Conservation (phyloP, 2,797 vertebrate species). For the Ptychobarbus kaznakovi region DNA sequence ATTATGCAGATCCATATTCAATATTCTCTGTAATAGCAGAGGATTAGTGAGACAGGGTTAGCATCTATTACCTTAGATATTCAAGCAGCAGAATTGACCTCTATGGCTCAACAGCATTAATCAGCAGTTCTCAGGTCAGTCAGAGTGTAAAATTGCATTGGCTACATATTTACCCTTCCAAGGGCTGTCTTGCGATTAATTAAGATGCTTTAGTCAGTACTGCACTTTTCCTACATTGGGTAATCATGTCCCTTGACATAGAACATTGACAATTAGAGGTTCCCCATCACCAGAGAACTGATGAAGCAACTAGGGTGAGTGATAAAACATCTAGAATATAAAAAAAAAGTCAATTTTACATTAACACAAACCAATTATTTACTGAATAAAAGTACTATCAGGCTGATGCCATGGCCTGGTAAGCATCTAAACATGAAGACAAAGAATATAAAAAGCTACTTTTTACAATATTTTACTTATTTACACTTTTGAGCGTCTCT, state of each 20-base stretch:
- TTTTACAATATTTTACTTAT: neutral
- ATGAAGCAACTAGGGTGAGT: neutral
- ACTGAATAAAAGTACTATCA: neutral
- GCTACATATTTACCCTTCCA: conserved; percentile 7
- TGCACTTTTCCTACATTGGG: neutral
- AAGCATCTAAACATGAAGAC: neutral
- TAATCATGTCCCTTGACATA: neutral
- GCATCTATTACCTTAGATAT: conserved; percentile 61
- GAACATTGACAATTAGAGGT: neutral
- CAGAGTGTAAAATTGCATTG: conserved; percentile 25
- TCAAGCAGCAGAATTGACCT: conserved; percentile 67
- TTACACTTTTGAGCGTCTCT: neutral
- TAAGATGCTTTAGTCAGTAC: conserved; percentile 8
- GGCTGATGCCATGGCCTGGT: neutral
- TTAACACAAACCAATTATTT: neutral
- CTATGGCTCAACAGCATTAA: conserved; percentile 64
- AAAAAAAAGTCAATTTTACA: neutral
- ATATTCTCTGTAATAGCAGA: conserved; percentile 66
- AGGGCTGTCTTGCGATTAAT: conserved; percentile 21
- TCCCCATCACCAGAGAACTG: neutral
- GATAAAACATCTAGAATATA: neutral
- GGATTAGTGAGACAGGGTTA: conserved; percentile 67
- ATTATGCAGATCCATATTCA: conserved; percentile 69
- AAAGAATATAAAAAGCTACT: neutral
- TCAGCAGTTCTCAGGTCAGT: conserved; percentile 32